Percentiles rank a stretch among this genome's conserved stretches.
phyloP scores from a whole-genome alignment of 2,888 invertebrate species.

The Anthophora plumipes region DNA sequence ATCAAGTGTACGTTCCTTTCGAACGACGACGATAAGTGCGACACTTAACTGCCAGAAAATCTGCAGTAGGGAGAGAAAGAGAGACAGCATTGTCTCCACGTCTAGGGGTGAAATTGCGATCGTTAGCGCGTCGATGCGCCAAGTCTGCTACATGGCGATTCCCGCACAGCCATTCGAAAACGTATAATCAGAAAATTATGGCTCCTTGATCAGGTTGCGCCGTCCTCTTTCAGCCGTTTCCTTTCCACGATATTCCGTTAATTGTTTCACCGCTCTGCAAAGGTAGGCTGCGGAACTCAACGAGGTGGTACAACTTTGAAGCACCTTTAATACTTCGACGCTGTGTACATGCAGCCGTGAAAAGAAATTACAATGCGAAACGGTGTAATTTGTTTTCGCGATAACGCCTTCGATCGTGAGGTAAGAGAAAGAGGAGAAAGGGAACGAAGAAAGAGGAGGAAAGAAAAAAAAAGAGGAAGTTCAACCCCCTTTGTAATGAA shows the following conservation, averaged over 20 bases:
- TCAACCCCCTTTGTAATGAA: slow-evolving; percentile 22
- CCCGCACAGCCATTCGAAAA: slow-evolving; percentile 51
- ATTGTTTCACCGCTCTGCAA: slow-evolving; percentile 39
- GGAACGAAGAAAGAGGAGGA: background rate
- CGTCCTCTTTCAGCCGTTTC: slow-evolving; percentile 42
- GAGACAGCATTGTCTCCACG: slow-evolving; percentile 10
- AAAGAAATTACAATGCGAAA: slow-evolving; percentile 67
- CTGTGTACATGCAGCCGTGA: slow-evolving; percentile 34
- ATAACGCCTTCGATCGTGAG: slow-evolving; percentile 42
- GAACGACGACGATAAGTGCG: background rate
- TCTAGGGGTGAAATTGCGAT: slow-evolving; percentile 31
- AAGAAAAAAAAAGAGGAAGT: background rate
- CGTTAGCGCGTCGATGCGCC: slow-evolving; percentile 22
- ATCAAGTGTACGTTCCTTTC: background rate
- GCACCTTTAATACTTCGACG: slow-evolving; percentile 46
- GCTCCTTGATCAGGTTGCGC: slow-evolving; percentile 44
- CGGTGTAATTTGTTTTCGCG: slow-evolving; percentile 73
- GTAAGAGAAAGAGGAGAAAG: no score
- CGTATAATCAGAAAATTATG: slow-evolving; percentile 67
- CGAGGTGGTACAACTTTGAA: slow-evolving; percentile 49
- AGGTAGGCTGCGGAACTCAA: slow-evolving; percentile 33
- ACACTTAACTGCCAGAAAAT: slow-evolving; percentile 9
- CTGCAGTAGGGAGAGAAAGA: background rate
- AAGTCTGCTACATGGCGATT: slow-evolving; percentile 14
- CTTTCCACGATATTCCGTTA: slow-evolving; percentile 9